phyloP scores from a whole-genome alignment of 2,113 vertebrate genomes.

The Xiphorhynchus elegans region DNA sequence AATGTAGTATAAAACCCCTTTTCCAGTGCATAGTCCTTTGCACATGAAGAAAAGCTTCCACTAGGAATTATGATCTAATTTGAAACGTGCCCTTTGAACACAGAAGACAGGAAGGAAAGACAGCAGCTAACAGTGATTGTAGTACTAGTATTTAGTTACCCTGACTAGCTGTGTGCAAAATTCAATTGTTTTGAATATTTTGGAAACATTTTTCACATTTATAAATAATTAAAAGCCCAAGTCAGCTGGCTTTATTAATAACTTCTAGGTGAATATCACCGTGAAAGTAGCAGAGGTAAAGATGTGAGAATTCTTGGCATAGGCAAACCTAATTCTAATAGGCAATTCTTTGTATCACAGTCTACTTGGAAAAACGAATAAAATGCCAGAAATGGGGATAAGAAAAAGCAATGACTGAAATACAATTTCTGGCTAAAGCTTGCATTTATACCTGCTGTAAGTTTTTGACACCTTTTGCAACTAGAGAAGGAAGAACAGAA shows the following conservation, averaged over 20 bases:
- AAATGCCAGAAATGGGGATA: not conserved
- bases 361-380: not conserved
- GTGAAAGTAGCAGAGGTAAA: not conserved
- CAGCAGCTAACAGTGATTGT: not conserved
- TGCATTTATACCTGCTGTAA: not conserved
- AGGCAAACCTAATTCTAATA: not conserved
- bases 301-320: not conserved
- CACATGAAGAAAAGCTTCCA: not conserved
- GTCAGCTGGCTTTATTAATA: not conserved
- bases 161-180: not conserved
- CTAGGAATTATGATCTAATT: not conserved
- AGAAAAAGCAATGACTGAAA: not conserved
- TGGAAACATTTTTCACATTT: not conserved
- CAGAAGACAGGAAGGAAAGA: not conserved
- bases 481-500: not conserved
- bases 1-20: not conserved
- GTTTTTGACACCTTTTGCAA: not conserved
- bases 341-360: not conserved
- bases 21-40: not conserved
- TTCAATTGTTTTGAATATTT: not conserved
- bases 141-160: not conserved
- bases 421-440: not conserved
- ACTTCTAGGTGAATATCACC: not conserved
- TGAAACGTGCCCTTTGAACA: not conserved
- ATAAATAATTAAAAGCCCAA: not conserved